Percentiles rank a stretch among this genome's conserved stretches.
phyloP scores from a whole-genome alignment of 1,140 invertebrate genomes.

The Paramacrobiotus metropolitanus region DNA sequence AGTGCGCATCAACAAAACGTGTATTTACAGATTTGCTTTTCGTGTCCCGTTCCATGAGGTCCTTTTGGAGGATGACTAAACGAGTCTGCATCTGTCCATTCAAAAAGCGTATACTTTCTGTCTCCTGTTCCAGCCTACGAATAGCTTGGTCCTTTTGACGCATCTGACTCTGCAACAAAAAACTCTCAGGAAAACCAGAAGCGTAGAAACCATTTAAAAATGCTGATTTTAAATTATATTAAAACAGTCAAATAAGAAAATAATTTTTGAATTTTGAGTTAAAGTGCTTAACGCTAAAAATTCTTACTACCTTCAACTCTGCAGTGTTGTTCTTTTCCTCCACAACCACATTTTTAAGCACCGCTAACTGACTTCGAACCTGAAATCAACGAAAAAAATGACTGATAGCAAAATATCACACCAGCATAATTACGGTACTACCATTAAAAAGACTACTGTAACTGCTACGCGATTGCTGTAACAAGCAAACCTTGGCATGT shows the following conservation, averaged over 20 bases:
- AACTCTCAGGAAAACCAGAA: background rate
- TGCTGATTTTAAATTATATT: too few species aligned
- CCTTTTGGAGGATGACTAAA: slow-evolving; percentile 64
- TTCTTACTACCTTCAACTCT: slow-evolving; percentile 26
- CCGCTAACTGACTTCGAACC: slow-evolving; percentile 61
- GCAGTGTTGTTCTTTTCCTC: slow-evolving; percentile 59
- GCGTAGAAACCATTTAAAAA: too few species aligned
- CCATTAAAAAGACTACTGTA: too few species aligned
- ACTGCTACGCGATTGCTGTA: too few species aligned
- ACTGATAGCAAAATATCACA: background rate
- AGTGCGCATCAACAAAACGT: background rate
- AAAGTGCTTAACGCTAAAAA: background rate
- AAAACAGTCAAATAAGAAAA: too few species aligned
- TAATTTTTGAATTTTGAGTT: too few species aligned
- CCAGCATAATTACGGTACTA: too few species aligned
- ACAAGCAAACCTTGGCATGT: background rate
- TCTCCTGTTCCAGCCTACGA: slow-evolving; percentile 64
- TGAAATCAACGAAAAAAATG: slow-evolving; percentile 22
- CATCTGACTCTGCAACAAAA: slow-evolving; percentile 36
- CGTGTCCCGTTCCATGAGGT: slow-evolving; percentile 41
- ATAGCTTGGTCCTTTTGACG: slow-evolving; percentile 57
- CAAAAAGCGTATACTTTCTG: slow-evolving; percentile 69
- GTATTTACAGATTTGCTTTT: slow-evolving; percentile 9
- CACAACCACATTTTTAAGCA: slow-evolving; percentile 67
- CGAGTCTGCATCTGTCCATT: slow-evolving; percentile 76